These are phyloP conservation scores for Alfaro cultratus DNA, from an alignment of 2,797 vertebrate genomes.

Conservation along the genomic window DNA sequence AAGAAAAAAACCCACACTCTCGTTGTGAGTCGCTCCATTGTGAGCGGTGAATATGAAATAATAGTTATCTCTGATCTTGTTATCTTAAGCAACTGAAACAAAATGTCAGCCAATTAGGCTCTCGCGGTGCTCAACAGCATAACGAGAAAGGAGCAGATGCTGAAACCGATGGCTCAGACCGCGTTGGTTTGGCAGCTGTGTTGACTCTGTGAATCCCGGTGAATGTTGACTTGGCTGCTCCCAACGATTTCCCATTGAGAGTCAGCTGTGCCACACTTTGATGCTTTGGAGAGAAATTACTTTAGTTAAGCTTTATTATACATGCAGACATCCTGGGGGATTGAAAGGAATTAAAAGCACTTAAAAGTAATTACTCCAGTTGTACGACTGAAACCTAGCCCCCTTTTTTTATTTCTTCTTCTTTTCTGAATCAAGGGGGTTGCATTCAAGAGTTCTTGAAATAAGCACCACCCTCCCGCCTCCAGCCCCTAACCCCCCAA, in stretches of 20 bases:
- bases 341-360: constrained; percentile 82
- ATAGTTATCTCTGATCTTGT: constrained; percentile 73
- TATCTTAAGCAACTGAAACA: constrained; percentile 75
- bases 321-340: constrained; percentile 82
- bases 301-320: constrained; percentile 82
- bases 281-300: constrained; percentile 78
- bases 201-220: constrained; percentile 80
- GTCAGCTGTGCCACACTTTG: constrained; percentile 82
- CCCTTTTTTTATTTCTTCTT: constrained; percentile 47
- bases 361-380: constrained; percentile 80
- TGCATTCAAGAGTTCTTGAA: constrained; percentile 72
- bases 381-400: constrained; percentile 78
- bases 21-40: constrained; percentile 43
- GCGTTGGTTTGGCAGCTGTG: constrained; percentile 79
- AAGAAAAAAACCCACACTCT: constrained; percentile 12
- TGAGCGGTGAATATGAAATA: constrained; percentile 57
- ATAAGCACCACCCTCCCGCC: constrained; percentile 34
- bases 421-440: constrained; percentile 65
- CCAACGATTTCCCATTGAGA: constrained; percentile 77
- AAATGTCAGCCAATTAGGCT: constrained; percentile 81
- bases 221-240: constrained; percentile 81
- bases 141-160: constrained; percentile 80
- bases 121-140: constrained; percentile 70
- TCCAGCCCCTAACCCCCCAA: constrained; percentile 6
- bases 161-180: constrained; percentile 73